phyloP scores from a whole-genome alignment of 2,113 vertebrate genomes.

The Thermophis baileyi region DNA sequence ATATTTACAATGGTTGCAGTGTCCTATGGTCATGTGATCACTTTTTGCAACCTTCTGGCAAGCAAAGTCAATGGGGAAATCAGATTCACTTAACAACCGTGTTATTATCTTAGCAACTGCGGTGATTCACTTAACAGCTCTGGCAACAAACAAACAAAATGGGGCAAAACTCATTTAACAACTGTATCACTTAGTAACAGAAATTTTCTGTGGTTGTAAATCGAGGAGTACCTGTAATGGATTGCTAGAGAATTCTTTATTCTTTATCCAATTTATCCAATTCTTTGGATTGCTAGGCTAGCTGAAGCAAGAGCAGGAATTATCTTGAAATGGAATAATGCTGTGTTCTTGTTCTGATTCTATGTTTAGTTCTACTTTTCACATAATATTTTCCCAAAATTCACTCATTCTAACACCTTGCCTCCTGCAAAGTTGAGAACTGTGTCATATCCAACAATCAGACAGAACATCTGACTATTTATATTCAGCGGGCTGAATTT shows the following conservation, averaged over 20 bases:
- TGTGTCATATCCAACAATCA: neutral
- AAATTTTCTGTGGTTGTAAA: neutral
- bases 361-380: neutral
- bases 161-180: neutral
- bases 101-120: neutral
- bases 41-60: neutral
- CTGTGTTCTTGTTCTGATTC: neutral
- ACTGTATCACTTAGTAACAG: neutral
- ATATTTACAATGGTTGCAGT: neutral
- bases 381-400: neutral
- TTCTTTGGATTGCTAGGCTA: neutral
- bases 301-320: neutral
- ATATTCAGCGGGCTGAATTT: neutral
- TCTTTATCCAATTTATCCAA: neutral
- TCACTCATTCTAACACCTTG: neutral
- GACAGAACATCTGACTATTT: neutral
- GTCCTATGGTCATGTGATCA: neutral
- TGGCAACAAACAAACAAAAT: neutral
- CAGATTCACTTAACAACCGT: neutral
- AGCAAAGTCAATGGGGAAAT: neutral
- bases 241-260: neutral
- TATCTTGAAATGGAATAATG: neutral
- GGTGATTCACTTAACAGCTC: neutral
- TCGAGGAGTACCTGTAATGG: neutral
- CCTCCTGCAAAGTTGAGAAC: neutral